These are phyloP conservation scores for Lycorma delicatula DNA, from an alignment of 1,140 invertebrate species.

Conservation along the genomic window DNA sequence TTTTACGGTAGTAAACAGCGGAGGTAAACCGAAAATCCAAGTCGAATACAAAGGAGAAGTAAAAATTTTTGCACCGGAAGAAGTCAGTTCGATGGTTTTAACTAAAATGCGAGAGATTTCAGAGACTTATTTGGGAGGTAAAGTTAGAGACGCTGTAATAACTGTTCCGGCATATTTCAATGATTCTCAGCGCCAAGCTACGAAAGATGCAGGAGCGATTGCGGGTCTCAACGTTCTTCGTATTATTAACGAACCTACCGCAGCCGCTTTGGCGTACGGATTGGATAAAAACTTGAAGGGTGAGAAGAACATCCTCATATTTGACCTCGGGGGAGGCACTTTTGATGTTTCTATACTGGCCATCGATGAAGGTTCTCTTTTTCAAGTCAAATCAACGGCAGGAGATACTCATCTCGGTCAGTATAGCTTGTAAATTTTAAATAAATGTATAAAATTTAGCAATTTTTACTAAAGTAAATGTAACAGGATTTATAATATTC, in stretches of 20 bases:
- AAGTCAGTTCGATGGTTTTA: slow-evolving; percentile 60
- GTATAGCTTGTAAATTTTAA: no score
- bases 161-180: slow-evolving; percentile 68
- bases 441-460: no score
- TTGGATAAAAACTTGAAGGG: slow-evolving; percentile 75
- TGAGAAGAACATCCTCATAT: slow-evolving; percentile 62
- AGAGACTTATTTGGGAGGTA: slow-evolving; percentile 45
- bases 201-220: slow-evolving; percentile 67
- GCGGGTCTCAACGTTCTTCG: slow-evolving; percentile 70
- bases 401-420: slow-evolving; percentile 58
- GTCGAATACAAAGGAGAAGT: slow-evolving; percentile 62
- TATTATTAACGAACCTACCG: slow-evolving; percentile 74
- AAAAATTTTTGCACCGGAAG: slow-evolving; percentile 66
- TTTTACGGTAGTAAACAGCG: slow-evolving; percentile 53
- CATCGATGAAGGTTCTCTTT: slow-evolving; percentile 70
- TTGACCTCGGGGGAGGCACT: slow-evolving; percentile 65
- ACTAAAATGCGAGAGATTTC: slow-evolving; percentile 66
- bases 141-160: slow-evolving; percentile 53
- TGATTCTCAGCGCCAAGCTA: slow-evolving; percentile 58
- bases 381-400: slow-evolving; percentile 70
- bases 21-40: slow-evolving; percentile 51
- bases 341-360: slow-evolving; percentile 81
- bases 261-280: slow-evolving; percentile 75
- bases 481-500: no score
- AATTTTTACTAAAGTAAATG: no score